Evolutionary conservation across 2,113 vertebrate species (phyloP).

Genomic region (Entelurus aequoreus): DNA sequence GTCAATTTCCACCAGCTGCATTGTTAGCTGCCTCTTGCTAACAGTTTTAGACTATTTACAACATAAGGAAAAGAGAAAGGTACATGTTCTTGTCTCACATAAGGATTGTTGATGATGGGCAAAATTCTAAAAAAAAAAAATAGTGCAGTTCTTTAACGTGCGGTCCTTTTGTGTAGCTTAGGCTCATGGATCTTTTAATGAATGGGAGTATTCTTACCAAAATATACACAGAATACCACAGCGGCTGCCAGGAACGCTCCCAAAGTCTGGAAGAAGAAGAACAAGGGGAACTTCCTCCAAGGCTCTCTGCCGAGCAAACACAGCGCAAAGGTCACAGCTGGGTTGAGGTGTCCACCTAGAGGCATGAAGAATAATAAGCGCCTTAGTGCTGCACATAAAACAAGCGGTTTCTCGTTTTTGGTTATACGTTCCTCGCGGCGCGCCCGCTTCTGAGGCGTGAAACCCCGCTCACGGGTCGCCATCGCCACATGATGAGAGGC

Average conservation of each 20-base stretch:
- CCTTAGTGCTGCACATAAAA: not conserved
- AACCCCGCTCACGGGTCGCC: too few relatives aligned
- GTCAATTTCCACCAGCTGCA: too few relatives aligned
- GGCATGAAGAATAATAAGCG: not conserved
- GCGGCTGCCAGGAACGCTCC: conserved; percentile 82
- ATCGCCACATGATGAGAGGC: not conserved
- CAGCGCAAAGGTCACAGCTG: conserved; percentile 77
- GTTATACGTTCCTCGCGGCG: not conserved
- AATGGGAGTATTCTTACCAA: conserved; percentile 55
- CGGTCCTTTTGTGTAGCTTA: too few relatives aligned
- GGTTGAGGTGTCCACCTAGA: conserved; percentile 84
- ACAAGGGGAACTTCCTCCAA: conserved; percentile 44
- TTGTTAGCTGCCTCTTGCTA: too few relatives aligned
- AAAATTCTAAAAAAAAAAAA: too few relatives aligned
- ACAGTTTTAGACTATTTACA: too few relatives aligned
- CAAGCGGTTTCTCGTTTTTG: not conserved
- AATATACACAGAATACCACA: conserved; percentile 80
- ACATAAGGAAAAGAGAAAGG: too few relatives aligned
- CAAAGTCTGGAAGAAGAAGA: conserved; percentile 42
- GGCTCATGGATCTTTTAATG: not conserved
- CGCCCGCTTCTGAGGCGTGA: too few relatives aligned
- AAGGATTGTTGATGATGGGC: too few relatives aligned
- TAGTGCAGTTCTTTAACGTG: too few relatives aligned
- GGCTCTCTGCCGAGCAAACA: conserved; percentile 79
- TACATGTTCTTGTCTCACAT: too few relatives aligned